phyloP scores from a whole-genome alignment of 1,140 invertebrate genomes.

The Hirudo medicinalis region DNA sequence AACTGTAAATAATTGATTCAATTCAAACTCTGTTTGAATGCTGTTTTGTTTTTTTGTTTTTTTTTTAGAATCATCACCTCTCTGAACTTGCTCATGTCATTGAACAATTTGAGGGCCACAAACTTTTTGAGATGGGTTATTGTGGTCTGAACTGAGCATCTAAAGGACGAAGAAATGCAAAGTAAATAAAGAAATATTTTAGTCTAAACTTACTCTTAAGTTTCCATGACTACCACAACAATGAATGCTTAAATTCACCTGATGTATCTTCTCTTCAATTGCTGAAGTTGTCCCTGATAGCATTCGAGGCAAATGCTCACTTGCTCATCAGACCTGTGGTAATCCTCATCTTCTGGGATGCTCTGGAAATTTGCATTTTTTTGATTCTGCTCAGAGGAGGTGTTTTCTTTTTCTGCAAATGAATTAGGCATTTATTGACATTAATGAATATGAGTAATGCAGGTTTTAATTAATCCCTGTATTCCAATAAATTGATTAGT shows the following conservation, averaged over 20 bases:
- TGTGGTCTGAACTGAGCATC: slow-evolving; percentile 82
- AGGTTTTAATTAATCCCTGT: background rate
- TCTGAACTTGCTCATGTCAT: slow-evolving; percentile 78
- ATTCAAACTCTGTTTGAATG: background rate
- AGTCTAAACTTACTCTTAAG: background rate
- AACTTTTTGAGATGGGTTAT: slow-evolving; percentile 95
- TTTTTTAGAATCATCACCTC: slow-evolving; percentile 51
- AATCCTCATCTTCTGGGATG: slow-evolving; percentile 59
- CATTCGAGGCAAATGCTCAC: slow-evolving; percentile 39
- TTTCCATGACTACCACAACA: background rate
- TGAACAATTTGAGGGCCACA: slow-evolving; percentile 85
- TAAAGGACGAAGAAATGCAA: background rate
- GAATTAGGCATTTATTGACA: too few species aligned
- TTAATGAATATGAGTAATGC: background rate
- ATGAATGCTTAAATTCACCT: slow-evolving; percentile 37
- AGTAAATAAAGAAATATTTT: background rate
- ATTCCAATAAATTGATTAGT: slow-evolving; percentile 10
- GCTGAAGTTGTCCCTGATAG: slow-evolving; percentile 29
- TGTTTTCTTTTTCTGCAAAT: slow-evolving; percentile 8
- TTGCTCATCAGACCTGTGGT: slow-evolving; percentile 87
- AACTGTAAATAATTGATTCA: slow-evolving; percentile 46
- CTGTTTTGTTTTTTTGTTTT: too few species aligned
- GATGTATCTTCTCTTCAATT: slow-evolving; percentile 57
- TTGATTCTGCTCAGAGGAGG: slow-evolving; percentile 4
- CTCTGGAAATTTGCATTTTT: slow-evolving; percentile 15